Evolutionary conservation across 2,797 vertebrate genomes (phyloP).

Genomic region (Alosa sapidissima): DNA sequence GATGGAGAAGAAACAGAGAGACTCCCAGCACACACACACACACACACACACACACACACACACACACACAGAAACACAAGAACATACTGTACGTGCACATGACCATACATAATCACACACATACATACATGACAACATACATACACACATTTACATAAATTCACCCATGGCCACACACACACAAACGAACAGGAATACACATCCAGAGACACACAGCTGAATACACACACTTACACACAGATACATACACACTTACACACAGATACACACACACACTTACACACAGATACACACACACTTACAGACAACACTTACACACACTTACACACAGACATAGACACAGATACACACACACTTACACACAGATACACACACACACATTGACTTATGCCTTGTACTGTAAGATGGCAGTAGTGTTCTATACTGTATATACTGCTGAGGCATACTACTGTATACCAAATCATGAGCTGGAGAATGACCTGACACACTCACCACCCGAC

Average conservation of each 20-base stretch:
- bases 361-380: not conserved
- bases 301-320: no score
- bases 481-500: not conserved
- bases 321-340: not conserved
- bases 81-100: not conserved
- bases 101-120: not conserved
- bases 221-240: not conserved
- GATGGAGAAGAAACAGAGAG: not conserved
- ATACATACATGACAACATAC: not conserved
- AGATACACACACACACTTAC: not conserved
- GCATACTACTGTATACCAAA: no score
- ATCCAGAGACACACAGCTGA: not conserved
- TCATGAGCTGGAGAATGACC: no score
- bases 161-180: not conserved
- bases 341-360: not conserved
- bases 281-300: not conserved
- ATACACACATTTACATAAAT: not conserved
- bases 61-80: not conserved
- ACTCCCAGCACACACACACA: not conserved
- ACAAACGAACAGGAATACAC: not conserved
- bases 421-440: no score
- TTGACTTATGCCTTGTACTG: not conserved
- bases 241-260: not conserved
- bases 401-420: no score
- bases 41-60: conserved; percentile 8